Base-by-base conservation (phyloP, 2,113 vertebrate genomes). In the Macroglossus sobrinus region DNA sequence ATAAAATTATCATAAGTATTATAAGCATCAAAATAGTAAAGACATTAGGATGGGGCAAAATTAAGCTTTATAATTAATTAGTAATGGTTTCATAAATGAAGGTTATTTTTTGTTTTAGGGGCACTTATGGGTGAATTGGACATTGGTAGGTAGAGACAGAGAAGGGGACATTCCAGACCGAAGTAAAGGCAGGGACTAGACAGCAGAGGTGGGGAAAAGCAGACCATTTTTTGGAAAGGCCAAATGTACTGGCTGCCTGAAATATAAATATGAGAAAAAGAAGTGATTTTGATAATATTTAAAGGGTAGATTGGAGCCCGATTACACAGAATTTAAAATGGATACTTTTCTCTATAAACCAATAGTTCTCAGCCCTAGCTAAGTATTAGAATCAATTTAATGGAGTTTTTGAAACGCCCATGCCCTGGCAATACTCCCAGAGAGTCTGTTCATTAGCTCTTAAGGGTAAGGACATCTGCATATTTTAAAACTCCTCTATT, bases 321-420 rank as follows among this genome's bases (percentile, higher is more conserved):
- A 90, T 92, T 86, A 38, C 2, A 93, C n/a, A 53, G 72, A 84
- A 64, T 6, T 78, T 26, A 92, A 93, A 92, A 66, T 91, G 61
- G 91, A 47, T n/a, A 72, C 81, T 76, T 86, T 90, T 87, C 69
- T 43, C 89, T 35, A 63, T 59, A 80, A 97, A 55, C 38, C 45
- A 72, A 33, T 63, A 84, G 71, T 89, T 72, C 9, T 95, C 26
- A 90, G 45, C 10, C 7, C 35, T 96, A 94, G 71, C 59, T 88
- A 40, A 84, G 26, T 35, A 63, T 69, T 88, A 94, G 78, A 96
- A 96, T 95, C 93, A 72, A 92, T 96, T 94, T 79, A 40, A 53
- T 1, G 92, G 76, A 45, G n/a, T 61, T 90, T 92, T 55, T 91
- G 75, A 95, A 95, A 84, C 84, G 50, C 33, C 47, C 33, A 30